Percentiles rank a stretch among this genome's conserved stretches.
phyloP scores from a whole-genome alignment of 2,888 invertebrate species.

The Schrankia costaestrigalis region DNA sequence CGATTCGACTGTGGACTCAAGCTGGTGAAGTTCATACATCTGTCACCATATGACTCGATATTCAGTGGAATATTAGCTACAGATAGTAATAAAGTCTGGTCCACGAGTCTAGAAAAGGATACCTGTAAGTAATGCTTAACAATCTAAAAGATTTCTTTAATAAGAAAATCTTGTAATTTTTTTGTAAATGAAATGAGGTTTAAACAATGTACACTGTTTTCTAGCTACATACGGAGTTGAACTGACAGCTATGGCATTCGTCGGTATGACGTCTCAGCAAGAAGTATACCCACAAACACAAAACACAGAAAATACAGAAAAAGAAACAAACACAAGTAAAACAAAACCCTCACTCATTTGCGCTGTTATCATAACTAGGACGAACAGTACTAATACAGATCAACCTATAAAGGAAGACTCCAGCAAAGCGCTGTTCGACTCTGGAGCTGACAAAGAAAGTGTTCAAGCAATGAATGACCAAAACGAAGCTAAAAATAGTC shows the following conservation, averaged over 20 bases:
- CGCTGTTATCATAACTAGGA: slow-evolving; percentile 63
- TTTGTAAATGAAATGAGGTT: no score
- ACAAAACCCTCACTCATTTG: slow-evolving; percentile 68
- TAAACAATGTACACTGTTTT: slow-evolving; percentile 4
- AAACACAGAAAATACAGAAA: slow-evolving; percentile 55
- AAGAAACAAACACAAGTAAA: slow-evolving; percentile 53
- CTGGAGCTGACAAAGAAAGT: slow-evolving; percentile 61
- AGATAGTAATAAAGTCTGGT: slow-evolving; percentile 72
- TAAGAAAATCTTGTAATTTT: no score
- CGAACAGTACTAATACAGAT: slow-evolving; percentile 45
- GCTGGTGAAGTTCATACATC: slow-evolving; percentile 81
- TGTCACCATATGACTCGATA: slow-evolving; percentile 73
- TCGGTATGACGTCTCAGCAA: slow-evolving; percentile 64
- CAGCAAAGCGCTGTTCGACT: slow-evolving; percentile 67
- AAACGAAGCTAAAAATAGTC: slow-evolving; percentile 83
- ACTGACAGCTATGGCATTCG: slow-evolving; percentile 71
- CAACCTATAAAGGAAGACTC: slow-evolving; percentile 64
- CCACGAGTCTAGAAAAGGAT: slow-evolving; percentile 70
- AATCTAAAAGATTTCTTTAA: no score
- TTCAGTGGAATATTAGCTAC: slow-evolving; percentile 69
- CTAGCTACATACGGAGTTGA: slow-evolving; percentile 68
- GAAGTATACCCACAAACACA: slow-evolving; percentile 59
- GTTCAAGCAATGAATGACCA: slow-evolving; percentile 90
- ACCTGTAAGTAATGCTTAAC: slow-evolving; percentile 63
- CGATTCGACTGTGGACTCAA: slow-evolving; percentile 90